A percentile compares a stretch with the other conserved stretches of the same genome.
These are phyloP conservation scores for Candoia aspera DNA, from an alignment of 2,113 vertebrate genomes.

Conservation along the genomic window DNA sequence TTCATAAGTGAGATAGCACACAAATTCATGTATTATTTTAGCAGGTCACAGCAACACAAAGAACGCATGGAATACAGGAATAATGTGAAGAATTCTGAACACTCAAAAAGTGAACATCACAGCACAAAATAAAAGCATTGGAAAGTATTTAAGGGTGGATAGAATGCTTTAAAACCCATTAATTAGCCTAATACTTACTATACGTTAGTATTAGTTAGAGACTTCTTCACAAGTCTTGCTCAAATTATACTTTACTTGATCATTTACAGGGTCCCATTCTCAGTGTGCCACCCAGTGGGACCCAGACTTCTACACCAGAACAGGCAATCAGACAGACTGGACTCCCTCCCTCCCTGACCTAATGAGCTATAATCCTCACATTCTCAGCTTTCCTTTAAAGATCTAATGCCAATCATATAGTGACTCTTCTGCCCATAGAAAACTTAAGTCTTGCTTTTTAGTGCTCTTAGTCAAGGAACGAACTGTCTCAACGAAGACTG, in stretches of 20 bases:
- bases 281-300: not conserved
- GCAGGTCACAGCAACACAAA: not conserved
- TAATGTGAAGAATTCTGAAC: not conserved
- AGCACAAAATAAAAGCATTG: not conserved
- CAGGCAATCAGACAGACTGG: not conserved
- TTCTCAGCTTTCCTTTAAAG: not conserved
- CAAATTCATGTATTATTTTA: not conserved
- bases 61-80: not conserved
- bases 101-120: not conserved
- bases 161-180: not conserved
- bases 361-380: not conserved
- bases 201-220: not conserved
- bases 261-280: not conserved
- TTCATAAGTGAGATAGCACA: not conserved
- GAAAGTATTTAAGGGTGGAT: not conserved
- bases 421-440: not conserved
- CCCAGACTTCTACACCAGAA: not conserved
- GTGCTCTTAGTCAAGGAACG: not conserved
- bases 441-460: not conserved
- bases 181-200: not conserved
- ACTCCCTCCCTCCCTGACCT: not conserved
- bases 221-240: not conserved
- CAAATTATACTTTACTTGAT: not conserved
- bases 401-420: not conserved
- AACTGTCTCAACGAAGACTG: not conserved